phyloP scores from a whole-genome alignment of 92 coral and sea anemone species.

The Metridium senile region DNA sequence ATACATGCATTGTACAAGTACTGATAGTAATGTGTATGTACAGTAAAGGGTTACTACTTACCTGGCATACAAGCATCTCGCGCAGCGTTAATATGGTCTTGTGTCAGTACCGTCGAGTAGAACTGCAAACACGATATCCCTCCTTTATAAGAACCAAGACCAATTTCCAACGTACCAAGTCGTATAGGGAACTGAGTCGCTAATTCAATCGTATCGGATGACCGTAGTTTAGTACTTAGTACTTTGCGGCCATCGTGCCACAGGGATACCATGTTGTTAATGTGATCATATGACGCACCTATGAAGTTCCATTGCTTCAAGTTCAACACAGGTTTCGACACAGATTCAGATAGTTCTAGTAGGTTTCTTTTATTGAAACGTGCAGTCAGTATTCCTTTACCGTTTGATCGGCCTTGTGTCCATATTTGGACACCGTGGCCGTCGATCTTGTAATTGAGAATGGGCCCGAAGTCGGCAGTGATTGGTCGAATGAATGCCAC shows the following conservation, averaged over 20 bases:
- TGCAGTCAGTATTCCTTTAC: slow-evolving; percentile 38
- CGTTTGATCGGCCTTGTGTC: slow-evolving; percentile 28
- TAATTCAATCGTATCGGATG: slow-evolving; percentile 16
- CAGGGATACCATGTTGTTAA: slow-evolving; percentile 49
- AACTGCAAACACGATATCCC: slow-evolving; percentile 64
- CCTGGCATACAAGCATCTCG: slow-evolving; percentile 54
- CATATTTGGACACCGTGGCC: slow-evolving; percentile 65
- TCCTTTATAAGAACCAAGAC: slow-evolving; percentile 46
- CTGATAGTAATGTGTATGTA: no score
- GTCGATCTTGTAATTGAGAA: slow-evolving; percentile 55
- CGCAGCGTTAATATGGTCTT: slow-evolving; percentile 53
- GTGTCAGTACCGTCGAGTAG: slow-evolving; percentile 51
- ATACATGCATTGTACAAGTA: no score
- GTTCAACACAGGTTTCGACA: slow-evolving; percentile 28
- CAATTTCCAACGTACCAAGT: slow-evolving; percentile 49
- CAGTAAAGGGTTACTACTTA: no score
- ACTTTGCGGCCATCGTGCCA: slow-evolving; percentile 60
- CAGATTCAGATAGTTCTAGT: slow-evolving; percentile 9
- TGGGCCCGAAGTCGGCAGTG: slow-evolving; percentile 53
- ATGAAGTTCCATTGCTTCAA: slow-evolving; percentile 61
- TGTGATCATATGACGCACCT: slow-evolving; percentile 65
- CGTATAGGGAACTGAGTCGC: slow-evolving; percentile 64
- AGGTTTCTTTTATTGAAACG: slow-evolving; percentile 44
- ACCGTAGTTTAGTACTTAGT: slow-evolving; percentile 19
- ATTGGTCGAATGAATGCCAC: slow-evolving; percentile 48